A percentile compares a stretch with the other conserved stretches of the same genome.
Conservation (phyloP, 2,113 vertebrate species). For the Astur gentilis region DNA sequence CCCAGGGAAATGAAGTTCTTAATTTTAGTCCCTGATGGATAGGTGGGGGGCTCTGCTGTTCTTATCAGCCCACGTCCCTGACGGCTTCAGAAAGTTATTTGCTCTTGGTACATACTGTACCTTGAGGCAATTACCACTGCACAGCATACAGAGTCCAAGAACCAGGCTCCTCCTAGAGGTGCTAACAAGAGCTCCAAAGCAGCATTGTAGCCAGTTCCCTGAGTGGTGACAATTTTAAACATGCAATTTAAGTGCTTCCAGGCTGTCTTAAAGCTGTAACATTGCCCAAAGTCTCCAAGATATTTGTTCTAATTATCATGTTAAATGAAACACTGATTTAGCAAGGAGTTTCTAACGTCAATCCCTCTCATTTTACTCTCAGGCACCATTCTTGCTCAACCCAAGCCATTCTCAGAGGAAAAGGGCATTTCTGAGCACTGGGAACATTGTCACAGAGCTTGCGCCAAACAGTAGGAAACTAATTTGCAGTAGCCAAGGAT, state of each 20-base stretch:
- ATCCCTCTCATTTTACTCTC: neutral
- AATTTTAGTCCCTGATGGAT: neutral
- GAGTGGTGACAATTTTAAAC: neutral
- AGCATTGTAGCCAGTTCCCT: neutral
- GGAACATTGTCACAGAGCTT: accelerated
- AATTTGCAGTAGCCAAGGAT: neutral
- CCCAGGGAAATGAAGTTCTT: neutral
- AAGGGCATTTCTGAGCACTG: neutral
- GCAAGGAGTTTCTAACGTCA: neutral
- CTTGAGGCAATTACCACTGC: neutral
- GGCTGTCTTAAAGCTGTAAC: neutral
- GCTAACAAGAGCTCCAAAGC: neutral
- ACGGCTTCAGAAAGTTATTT: neutral
- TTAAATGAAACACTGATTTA: neutral
- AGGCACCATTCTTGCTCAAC: neutral
- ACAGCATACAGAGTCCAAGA: neutral
- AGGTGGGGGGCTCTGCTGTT: neutral
- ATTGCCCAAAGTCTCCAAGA: neutral
- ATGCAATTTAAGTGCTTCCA: neutral
- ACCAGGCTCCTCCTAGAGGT: neutral
- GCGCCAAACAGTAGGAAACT: neutral
- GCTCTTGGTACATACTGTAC: neutral
- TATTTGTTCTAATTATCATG: neutral
- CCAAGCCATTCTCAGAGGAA: neutral
- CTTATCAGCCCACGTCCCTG: neutral